Evolutionary conservation across 1,140 invertebrate genomes (phyloP).

Genomic region (Drosophila suzukii): DNA sequence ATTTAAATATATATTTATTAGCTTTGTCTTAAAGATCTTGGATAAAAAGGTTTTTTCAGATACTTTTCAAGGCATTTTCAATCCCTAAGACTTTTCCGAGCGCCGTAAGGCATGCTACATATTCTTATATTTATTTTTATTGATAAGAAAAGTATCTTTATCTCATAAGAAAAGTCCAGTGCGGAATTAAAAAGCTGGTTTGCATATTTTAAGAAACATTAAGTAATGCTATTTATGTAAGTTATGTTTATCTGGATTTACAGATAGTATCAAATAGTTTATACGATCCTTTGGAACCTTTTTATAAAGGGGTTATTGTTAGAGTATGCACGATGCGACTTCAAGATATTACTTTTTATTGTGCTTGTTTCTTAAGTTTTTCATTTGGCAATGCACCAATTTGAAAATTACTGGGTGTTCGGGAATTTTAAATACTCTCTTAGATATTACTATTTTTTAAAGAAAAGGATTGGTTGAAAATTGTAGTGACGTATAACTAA

Average conservation of each 20-base stretch:
- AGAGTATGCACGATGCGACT: not conserved
- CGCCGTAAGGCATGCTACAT: too few species aligned
- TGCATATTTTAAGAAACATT: too few species aligned
- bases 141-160: too few species aligned
- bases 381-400: slow-evolving; percentile 60
- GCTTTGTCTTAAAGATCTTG: too few species aligned
- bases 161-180: too few species aligned
- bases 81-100: too few species aligned
- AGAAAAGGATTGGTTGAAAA: not conserved
- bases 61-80: too few species aligned
- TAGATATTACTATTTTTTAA: not conserved
- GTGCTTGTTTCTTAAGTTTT: slow-evolving; percentile 32
- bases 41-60: too few species aligned
- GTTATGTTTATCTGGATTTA: not conserved
- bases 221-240: too few species aligned
- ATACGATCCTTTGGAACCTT: not conserved
- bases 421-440: slow-evolving; percentile 8
- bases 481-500: not conserved
- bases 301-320: not conserved
- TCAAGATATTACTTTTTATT: not conserved
- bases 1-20: too few species aligned
- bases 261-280: not conserved
- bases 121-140: too few species aligned
- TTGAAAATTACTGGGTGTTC: not conserved
- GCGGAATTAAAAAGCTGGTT: too few species aligned